These are phyloP conservation scores for Lichenostomus cassidix DNA, from an alignment of 2,113 vertebrate species.

Conservation along the genomic window DNA sequence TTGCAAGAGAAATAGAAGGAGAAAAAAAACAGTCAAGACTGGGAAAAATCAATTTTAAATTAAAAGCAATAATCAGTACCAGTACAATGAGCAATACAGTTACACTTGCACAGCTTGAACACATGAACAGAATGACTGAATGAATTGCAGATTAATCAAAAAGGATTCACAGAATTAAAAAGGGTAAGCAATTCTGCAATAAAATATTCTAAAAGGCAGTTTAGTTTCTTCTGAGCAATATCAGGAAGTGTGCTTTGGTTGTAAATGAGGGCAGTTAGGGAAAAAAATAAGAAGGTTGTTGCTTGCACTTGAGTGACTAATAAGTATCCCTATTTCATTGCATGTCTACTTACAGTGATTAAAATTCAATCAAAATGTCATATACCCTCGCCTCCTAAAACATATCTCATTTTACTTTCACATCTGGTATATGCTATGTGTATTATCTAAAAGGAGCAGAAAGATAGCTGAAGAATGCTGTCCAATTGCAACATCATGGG, in stretches of 20 bases:
- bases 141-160: conserved; percentile 10
- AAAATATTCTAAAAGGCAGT: conserved; percentile 1
- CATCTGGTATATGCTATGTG: background rate
- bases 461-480: conserved; percentile 24
- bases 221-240: background rate
- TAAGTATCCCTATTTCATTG: conserved; percentile 46
- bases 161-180: background rate
- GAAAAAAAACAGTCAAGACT: background rate
- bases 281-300: conserved; percentile 9
- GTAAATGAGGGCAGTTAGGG: conserved; percentile 6
- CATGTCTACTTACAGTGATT: conserved; percentile 36
- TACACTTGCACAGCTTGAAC: background rate
- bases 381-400: background rate
- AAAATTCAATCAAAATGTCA: conserved; percentile 45
- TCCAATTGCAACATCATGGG: conserved; percentile 5
- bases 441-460: conserved; percentile 14
- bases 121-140: background rate
- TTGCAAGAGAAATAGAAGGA: background rate
- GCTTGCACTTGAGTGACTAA: conserved; percentile 21
- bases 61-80: conserved; percentile 1
- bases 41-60: background rate
- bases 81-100: background rate
- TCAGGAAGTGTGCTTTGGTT: background rate
- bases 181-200: background rate
- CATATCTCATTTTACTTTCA: conserved; percentile 38